phyloP scores from a whole-genome alignment of 2,113 vertebrate species.

The Pogonocichla stellata region DNA sequence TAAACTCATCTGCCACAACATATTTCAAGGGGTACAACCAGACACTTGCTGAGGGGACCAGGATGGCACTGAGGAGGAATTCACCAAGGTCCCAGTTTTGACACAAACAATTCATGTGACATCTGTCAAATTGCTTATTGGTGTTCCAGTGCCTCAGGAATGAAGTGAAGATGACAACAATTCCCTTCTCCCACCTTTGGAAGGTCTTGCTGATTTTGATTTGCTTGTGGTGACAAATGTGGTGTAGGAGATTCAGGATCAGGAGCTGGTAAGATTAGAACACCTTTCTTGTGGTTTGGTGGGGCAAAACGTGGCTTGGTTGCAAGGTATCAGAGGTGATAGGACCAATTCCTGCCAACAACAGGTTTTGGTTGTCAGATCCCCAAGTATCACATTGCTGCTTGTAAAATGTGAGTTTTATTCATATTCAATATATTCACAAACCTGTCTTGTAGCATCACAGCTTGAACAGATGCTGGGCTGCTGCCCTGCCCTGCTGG shows the following conservation, averaged over 20 bases:
- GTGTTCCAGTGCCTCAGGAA: background rate
- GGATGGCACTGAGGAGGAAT: background rate
- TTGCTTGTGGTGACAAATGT: background rate
- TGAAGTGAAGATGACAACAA: background rate
- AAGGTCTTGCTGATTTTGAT: background rate
- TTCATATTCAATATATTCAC: background rate
- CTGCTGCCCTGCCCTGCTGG: background rate
- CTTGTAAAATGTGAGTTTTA: background rate
- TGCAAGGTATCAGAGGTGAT: background rate
- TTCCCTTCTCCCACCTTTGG: background rate
- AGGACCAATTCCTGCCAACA: background rate
- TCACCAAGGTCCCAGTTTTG: background rate
- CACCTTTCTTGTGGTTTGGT: background rate
- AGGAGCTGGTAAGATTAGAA: background rate
- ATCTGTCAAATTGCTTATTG: background rate
- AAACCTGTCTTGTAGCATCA: background rate
- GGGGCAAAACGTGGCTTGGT: background rate
- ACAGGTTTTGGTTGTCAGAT: background rate
- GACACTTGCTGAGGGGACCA: background rate
- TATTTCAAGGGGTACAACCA: accelerated
- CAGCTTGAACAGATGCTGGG: background rate
- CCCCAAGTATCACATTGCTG: background rate
- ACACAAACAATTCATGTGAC: background rate
- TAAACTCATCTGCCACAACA: background rate
- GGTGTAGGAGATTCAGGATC: background rate